These are phyloP conservation scores for Danaus plexippus DNA, from an alignment of 1,140 invertebrate genomes.

Conservation along the genomic window DNA sequence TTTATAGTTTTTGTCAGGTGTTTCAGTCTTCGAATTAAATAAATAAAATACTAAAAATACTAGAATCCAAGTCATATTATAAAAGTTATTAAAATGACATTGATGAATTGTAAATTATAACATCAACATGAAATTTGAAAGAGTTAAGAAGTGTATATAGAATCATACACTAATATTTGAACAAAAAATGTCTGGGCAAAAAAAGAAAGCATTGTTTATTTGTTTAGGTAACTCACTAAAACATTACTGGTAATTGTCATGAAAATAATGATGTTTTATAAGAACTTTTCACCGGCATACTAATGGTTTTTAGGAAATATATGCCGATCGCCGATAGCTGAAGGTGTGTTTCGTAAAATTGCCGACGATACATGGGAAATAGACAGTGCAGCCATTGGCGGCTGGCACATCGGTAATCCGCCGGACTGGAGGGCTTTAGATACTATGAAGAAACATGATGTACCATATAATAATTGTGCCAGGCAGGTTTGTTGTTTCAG, in stretches of 20 bases:
- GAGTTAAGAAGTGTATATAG: too few relatives aligned
- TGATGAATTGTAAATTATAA: too few relatives aligned
- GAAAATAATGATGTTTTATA: neutral
- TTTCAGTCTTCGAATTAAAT: too few relatives aligned
- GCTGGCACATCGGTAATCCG: conserved; percentile 86
- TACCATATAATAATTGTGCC: conserved; percentile 82
- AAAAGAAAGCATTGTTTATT: conserved; percentile 64
- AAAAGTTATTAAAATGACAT: too few relatives aligned
- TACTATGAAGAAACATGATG: conserved; percentile 80
- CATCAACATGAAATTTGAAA: too few relatives aligned
- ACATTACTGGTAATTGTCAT: neutral
- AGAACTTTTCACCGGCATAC: neutral
- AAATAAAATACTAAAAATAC: too few relatives aligned
- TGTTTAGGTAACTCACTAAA: conserved; percentile 48
- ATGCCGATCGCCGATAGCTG: conserved; percentile 95
- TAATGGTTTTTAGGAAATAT: conserved; percentile 82
- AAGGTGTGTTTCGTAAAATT: conserved; percentile 87
- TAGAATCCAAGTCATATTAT: too few relatives aligned
- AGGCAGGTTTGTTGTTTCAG: conserved; percentile 71
- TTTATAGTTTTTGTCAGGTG: too few relatives aligned
- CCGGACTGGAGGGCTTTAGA: conserved; percentile 84
- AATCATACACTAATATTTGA: neutral
- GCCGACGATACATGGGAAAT: conserved; percentile 84
- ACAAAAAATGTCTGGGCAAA: conserved; percentile 34
- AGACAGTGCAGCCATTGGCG: conserved; percentile 89